phyloP scores from a whole-genome alignment of 53 echinoderm and acorn worm species.

The Arbacia lixula region DNA sequence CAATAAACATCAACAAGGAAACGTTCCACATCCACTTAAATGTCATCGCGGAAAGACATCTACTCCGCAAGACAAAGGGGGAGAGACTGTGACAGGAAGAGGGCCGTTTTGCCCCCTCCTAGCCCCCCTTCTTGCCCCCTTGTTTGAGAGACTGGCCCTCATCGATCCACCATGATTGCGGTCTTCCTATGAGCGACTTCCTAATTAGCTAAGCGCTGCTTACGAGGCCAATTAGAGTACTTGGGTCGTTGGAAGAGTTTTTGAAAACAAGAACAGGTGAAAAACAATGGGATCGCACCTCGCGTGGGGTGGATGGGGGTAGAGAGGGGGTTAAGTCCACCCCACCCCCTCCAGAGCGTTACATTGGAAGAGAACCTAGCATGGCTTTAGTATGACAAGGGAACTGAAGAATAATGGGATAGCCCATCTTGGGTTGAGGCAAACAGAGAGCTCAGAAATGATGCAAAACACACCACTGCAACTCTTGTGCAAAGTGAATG shows the following conservation, averaged over 20 bases:
- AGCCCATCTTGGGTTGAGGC: too few relatives aligned
- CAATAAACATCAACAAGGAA: slow-evolving; percentile 28
- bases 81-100: background rate
- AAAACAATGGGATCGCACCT: background rate
- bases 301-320: background rate
- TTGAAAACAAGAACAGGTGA: slow-evolving; percentile 38
- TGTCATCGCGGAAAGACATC: slow-evolving; percentile 16
- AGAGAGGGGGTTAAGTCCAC: too few relatives aligned
- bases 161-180: slow-evolving; percentile 7
- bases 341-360: background rate
- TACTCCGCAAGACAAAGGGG: slow-evolving; percentile 10
- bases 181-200: slow-evolving; percentile 26
- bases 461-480: too few relatives aligned
- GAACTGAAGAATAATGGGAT: background rate
- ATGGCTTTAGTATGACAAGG: background rate
- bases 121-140: background rate
- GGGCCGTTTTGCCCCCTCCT: background rate
- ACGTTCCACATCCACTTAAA: background rate
- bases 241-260: slow-evolving; percentile 4
- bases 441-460: too few relatives aligned
- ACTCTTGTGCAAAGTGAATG: too few relatives aligned
- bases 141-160: background rate
- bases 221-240: slow-evolving; percentile 28
- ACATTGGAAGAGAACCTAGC: too few relatives aligned
- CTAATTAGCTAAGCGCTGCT: slow-evolving; percentile 27